A percentile compares a stretch with the other conserved stretches of the same genome.
Conservation (phyloP, 2,797 vertebrate genomes). For the Pseudochirops cupreus region DNA sequence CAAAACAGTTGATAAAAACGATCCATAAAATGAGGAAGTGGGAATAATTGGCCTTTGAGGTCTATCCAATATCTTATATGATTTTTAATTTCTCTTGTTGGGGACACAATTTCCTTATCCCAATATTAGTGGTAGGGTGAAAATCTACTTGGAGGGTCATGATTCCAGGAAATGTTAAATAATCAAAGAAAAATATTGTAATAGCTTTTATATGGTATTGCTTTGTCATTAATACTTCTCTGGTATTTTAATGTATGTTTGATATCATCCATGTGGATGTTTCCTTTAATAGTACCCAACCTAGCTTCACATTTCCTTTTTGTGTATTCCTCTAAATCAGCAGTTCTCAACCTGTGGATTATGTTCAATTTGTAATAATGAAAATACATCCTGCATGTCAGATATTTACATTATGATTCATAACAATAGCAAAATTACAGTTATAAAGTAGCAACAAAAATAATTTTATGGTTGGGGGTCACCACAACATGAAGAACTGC, state of each 20-base stretch:
- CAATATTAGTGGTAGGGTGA: conserved; percentile 23
- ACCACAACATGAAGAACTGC: too few relatives aligned
- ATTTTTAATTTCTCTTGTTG: background rate
- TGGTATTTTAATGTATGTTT: background rate
- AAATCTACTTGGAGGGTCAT: conserved; percentile 20
- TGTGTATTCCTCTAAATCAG: background rate
- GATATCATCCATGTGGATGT: background rate
- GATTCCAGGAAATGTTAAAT: conserved; percentile 15
- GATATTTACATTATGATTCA: too few relatives aligned
- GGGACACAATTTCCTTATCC: background rate
- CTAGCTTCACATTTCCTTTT: background rate
- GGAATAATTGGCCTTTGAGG: background rate
- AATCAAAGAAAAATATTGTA: background rate
- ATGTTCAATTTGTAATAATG: too few relatives aligned
- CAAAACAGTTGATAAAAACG: background rate
- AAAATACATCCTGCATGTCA: too few relatives aligned
- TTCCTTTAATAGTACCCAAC: background rate
- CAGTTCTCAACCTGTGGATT: too few relatives aligned
- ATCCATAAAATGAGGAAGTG: background rate
- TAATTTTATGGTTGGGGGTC: too few relatives aligned
- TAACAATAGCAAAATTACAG: too few relatives aligned
- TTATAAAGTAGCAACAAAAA: too few relatives aligned
- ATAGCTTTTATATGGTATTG: background rate
- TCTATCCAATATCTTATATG: background rate
- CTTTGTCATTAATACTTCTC: background rate